phyloP scores from a whole-genome alignment of 2,888 invertebrate species.

The Xestia rhomboidea region DNA sequence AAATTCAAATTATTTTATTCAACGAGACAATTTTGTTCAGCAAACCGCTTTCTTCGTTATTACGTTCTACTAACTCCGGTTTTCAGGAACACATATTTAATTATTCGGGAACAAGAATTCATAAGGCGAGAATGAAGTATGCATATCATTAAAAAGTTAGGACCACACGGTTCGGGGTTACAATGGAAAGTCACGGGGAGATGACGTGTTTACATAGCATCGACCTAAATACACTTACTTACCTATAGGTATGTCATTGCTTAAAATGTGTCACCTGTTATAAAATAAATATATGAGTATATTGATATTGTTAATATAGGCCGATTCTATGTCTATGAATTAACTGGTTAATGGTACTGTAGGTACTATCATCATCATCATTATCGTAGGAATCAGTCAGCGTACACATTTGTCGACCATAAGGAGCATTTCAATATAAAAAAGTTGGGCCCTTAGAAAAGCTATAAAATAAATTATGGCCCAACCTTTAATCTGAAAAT shows the following conservation, averaged over 20 bases:
- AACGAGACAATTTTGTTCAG: conserved; percentile 5
- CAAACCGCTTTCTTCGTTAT: conserved; percentile 28
- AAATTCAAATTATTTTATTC: background rate
- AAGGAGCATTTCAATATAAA: background rate
- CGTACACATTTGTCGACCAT: too few species aligned
- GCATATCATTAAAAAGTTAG: conserved; percentile 59
- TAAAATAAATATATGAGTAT: too few species aligned
- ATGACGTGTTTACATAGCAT: conserved; percentile 25
- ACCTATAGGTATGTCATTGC: background rate
- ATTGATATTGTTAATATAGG: too few species aligned
- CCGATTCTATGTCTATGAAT: too few species aligned
- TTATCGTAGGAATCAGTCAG: background rate
- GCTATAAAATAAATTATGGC: background rate
- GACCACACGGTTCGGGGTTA: conserved; percentile 17
- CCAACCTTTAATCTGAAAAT: background rate
- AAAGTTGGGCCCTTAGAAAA: background rate
- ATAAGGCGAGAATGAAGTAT: conserved; percentile 59
- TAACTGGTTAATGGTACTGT: background rate
- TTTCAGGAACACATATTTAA: conserved; percentile 50
- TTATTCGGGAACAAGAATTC: conserved; percentile 58
- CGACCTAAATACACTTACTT: conserved; percentile 3
- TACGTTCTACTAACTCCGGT: conserved; percentile 26
- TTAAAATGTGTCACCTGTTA: background rate
- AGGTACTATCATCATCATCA: background rate
- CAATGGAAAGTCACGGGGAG: conserved; percentile 26